Percentiles rank a stretch among this genome's conserved stretches.
Conservation (phyloP, 2,797 vertebrate species). For the Synaphobranchus kaupii region DNA sequence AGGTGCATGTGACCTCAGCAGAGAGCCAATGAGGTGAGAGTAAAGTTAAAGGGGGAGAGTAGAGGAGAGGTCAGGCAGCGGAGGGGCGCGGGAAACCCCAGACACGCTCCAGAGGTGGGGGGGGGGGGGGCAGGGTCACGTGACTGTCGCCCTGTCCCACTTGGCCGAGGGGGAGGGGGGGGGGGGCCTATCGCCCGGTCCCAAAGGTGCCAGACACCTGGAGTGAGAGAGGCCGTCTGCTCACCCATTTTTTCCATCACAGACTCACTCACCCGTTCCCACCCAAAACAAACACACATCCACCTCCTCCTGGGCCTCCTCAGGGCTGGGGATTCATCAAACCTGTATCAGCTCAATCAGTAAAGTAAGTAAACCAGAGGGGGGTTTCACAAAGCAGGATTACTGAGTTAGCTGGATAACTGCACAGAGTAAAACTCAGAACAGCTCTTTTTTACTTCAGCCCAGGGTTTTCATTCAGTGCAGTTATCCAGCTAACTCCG, state of each 20-base stretch:
- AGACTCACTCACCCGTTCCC: background rate
- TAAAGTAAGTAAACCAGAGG: background rate
- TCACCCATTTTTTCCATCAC: background rate
- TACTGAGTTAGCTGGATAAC: too few relatives aligned
- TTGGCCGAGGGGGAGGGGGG: too few relatives aligned
- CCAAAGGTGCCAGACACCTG: background rate
- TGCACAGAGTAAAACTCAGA: too few relatives aligned
- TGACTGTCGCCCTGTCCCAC: background rate
- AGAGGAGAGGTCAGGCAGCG: background rate
- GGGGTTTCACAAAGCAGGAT: too few relatives aligned
- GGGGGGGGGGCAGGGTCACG: background rate
- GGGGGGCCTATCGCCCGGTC: too few relatives aligned
- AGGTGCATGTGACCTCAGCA: conserved; percentile 18
- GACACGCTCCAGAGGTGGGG: too few relatives aligned
- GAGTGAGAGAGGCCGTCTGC: background rate
- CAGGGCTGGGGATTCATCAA: background rate
- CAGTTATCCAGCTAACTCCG: too few relatives aligned
- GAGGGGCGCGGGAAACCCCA: background rate
- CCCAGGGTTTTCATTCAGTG: too few relatives aligned
- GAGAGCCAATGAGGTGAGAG: background rate
- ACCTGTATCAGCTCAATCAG: background rate
- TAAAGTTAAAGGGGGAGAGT: background rate
- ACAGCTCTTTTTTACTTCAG: too few relatives aligned
- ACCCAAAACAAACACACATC: background rate
- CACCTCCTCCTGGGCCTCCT: background rate